phyloP scores from a whole-genome alignment of 2,797 vertebrate genomes.

The Netta rufina region DNA sequence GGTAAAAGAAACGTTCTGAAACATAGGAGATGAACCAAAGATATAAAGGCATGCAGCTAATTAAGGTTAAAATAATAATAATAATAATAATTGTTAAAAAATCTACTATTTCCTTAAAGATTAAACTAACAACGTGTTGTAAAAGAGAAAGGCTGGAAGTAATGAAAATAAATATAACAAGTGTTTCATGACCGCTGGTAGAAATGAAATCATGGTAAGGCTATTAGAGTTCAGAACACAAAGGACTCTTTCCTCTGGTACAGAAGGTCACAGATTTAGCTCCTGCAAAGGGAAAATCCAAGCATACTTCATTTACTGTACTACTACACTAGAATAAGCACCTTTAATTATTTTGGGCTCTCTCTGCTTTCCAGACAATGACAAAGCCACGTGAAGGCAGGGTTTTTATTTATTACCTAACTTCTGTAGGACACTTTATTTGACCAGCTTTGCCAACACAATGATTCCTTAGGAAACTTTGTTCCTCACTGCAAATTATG shows the following conservation, averaged over 20 bases:
- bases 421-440: slow-evolving; percentile 23
- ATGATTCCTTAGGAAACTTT: slow-evolving; percentile 45
- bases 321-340: slow-evolving; percentile 22
- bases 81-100: neutral
- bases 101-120: neutral
- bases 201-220: slow-evolving; percentile 21
- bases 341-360: slow-evolving; percentile 66
- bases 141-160: neutral
- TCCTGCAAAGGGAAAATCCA: slow-evolving; percentile 36
- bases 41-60: slow-evolving; percentile 45
- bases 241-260: slow-evolving; percentile 15
- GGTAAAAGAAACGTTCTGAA: slow-evolving; percentile 74
- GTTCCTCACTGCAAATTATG: neutral
- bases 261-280: slow-evolving; percentile 34
- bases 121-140: rapidly evolving
- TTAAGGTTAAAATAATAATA: neutral
- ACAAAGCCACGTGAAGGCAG: slow-evolving; percentile 32
- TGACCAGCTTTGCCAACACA: slow-evolving; percentile 45
- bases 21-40: slow-evolving; percentile 54
- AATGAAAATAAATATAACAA: slow-evolving; percentile 17
- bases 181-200: neutral
- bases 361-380: slow-evolving; percentile 42
- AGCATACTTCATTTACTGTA: slow-evolving; percentile 31
- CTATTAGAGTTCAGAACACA: slow-evolving; percentile 31
- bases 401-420: slow-evolving; percentile 44